These are phyloP conservation scores for Tuberolachnus salignus DNA, from an alignment of 2,888 invertebrate species.

Conservation along the genomic window DNA sequence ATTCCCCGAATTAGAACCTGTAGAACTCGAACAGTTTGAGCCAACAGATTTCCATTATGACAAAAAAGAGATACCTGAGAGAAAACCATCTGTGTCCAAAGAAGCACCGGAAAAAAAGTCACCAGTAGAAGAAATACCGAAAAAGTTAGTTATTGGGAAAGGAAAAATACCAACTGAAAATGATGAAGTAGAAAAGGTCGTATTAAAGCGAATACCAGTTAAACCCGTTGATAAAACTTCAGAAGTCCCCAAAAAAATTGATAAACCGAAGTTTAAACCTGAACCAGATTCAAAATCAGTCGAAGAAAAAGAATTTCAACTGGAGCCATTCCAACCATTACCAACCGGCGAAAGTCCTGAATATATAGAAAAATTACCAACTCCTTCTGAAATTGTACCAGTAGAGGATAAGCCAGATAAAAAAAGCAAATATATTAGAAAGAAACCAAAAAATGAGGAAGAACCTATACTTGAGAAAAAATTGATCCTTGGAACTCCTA, in stretches of 20 bases:
- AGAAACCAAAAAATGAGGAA: slow-evolving; percentile 59
- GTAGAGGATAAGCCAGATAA: slow-evolving; percentile 58
- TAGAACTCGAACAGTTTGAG: slow-evolving; percentile 59
- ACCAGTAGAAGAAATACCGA: slow-evolving; percentile 64
- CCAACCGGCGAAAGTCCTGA: slow-evolving; percentile 58
- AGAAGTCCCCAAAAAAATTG: slow-evolving; percentile 58
- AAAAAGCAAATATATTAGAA: slow-evolving; percentile 56
- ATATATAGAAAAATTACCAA: slow-evolving; percentile 59
- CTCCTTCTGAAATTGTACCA: slow-evolving; percentile 26
- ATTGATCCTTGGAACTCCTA: slow-evolving; percentile 59
- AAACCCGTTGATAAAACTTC: slow-evolving; percentile 55
- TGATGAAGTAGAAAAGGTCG: slow-evolving; percentile 63
- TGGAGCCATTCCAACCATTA: slow-evolving; percentile 61
- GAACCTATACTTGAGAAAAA: slow-evolving; percentile 60
- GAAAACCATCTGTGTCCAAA: slow-evolving; percentile 58
- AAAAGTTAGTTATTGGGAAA: slow-evolving; percentile 65
- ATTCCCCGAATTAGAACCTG: slow-evolving; percentile 59
- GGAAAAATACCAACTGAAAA: slow-evolving; percentile 64
- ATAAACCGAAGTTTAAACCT: slow-evolving; percentile 58
- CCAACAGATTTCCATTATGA: slow-evolving; percentile 57
- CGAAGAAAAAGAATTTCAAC: slow-evolving; percentile 59
- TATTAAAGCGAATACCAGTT: slow-evolving; percentile 63
- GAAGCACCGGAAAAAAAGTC: slow-evolving; percentile 59
- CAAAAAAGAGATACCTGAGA: slow-evolving; percentile 61
- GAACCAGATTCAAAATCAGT: slow-evolving; percentile 60